Evolutionary conservation across 2,113 vertebrate species (phyloP).

Genomic region (Emydocephalus ijimae): DNA sequence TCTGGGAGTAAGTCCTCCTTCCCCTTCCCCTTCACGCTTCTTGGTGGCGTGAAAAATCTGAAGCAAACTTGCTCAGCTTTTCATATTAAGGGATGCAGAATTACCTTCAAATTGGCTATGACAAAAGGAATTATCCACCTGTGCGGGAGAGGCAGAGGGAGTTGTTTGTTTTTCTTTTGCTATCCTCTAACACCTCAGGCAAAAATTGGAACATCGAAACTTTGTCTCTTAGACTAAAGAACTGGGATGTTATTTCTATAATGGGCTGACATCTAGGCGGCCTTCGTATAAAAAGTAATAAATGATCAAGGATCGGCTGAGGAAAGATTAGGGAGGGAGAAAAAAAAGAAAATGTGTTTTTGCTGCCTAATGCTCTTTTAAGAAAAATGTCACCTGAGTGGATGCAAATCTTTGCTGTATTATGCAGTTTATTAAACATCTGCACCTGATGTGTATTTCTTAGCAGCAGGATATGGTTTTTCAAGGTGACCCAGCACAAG

Average conservation of each 20-base stretch:
- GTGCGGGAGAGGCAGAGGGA: background rate
- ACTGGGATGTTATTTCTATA: background rate
- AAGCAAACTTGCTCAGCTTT: background rate
- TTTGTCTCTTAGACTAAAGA: background rate
- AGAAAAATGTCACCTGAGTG: background rate
- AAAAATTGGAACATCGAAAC: background rate
- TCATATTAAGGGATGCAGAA: background rate
- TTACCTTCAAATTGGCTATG: background rate
- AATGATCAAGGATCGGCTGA: background rate
- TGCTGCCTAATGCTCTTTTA: background rate
- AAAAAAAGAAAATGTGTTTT: background rate
- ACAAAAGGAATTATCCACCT: background rate
- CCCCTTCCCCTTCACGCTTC: no score
- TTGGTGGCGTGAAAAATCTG: background rate
- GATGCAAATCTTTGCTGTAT: background rate
- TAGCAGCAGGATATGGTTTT: background rate
- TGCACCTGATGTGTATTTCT: background rate
- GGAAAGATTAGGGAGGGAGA: background rate
- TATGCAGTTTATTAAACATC: background rate
- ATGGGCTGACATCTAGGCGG: background rate
- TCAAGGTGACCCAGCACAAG: background rate
- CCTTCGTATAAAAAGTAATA: slow-evolving; percentile 4
- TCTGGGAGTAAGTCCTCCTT: background rate
- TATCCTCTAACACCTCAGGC: background rate
- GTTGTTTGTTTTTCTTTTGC: background rate